phyloP scores from a whole-genome alignment of 2,888 invertebrate species.

The Brachypalpus laphriformis region DNA sequence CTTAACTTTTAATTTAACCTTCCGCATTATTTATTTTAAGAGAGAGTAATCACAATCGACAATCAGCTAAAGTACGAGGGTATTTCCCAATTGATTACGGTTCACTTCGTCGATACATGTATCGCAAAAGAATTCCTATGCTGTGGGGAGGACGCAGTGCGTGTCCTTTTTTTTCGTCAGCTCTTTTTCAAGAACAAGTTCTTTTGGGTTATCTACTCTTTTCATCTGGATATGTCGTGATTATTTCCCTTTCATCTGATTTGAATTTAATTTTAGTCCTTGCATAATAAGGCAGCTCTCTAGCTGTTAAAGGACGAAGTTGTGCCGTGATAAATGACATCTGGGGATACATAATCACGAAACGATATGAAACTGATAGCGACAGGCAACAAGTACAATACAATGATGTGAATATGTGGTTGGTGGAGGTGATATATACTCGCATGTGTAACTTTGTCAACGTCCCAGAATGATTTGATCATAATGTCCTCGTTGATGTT shows the following conservation, averaged over 20 bases:
- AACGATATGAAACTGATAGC: neutral
- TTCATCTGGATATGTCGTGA: slow-evolving; percentile 9
- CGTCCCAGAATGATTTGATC: slow-evolving; percentile 24
- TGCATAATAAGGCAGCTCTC: neutral
- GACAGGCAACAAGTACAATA: neutral
- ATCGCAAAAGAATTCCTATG: neutral
- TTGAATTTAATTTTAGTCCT: slow-evolving; percentile 10
- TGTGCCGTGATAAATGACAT: neutral
- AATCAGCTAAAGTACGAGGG: slow-evolving; percentile 10
- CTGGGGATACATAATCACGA: neutral
- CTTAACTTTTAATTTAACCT: slow-evolving; percentile 6
- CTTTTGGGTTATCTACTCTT: neutral
- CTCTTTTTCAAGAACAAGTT: neutral
- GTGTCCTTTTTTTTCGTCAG: neutral
- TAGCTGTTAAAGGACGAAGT: neutral
- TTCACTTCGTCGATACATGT: neutral
- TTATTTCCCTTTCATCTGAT: slow-evolving; percentile 10
- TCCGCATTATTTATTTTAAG: neutral
- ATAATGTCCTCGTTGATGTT: slow-evolving; percentile 17
- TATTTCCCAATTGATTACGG: slow-evolving; percentile 3
- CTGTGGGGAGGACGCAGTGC: neutral
- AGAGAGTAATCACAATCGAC: neutral
- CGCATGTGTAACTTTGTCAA: slow-evolving; percentile 20
- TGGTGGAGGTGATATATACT: neutral
- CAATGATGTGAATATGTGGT: neutral